Base-by-base conservation (phyloP, 2,113 vertebrate species). In the Bucco capensis region DNA sequence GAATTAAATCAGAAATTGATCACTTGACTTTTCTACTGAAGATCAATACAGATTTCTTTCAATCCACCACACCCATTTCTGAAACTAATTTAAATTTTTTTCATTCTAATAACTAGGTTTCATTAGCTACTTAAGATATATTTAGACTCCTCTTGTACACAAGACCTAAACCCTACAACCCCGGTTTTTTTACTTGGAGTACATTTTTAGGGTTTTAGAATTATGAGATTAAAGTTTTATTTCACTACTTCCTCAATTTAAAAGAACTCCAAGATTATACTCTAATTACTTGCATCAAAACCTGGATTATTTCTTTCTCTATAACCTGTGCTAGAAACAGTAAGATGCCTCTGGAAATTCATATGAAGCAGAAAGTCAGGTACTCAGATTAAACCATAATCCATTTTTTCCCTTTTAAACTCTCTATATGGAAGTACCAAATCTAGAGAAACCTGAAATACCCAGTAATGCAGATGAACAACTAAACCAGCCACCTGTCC, bases 1-100 rank as follows among this genome's bases (percentile, higher is more conserved):
- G 46, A 90, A 22, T 69, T 64, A 94, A 84, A 89, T 42, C 33
- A 66, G 77, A 90, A 95, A 93, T 15, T 61, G 62, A 60, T 90
- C 37, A 62, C 15, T 65, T 91, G 78, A 75, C 25, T 76, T 70
- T n/a, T 73, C 47, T 54, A 30, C 19, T 54, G 38, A 87, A 86
- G 47, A 91, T 23, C 60, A 62, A 37, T 40, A 85, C 8, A 86
- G 8, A n/a, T 64, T 51, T 70, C 42, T 90, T 76, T 56, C 38
- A 86, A 86, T 38, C 16, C 6, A 79, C 17, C 8, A 66, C 30
- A 70, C 8, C 14, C 15, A 81, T 71, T 73, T 81, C 56, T 83
- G 49, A 53, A 92, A 67, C 35, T 19, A 70, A 7, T 44, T 44
- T 18, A 0, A 61, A 22, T 28, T 67, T 84, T 69, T 53, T 30